Evolutionary conservation across 2,888 invertebrate species (phyloP).

Genomic region (Drosophila meridiana): DNA sequence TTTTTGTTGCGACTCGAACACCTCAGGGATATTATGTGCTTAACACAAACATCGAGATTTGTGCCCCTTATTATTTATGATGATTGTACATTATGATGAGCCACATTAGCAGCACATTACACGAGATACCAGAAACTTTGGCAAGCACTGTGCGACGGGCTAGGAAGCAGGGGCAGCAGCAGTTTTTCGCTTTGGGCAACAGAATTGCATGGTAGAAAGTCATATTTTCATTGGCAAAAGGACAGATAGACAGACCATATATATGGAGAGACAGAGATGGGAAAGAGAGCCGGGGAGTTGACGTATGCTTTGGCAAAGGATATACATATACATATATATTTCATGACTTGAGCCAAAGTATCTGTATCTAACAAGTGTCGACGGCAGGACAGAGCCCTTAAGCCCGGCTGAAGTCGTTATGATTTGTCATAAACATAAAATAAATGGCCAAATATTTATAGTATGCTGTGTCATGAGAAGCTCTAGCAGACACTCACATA

Average conservation of each 20-base stretch:
- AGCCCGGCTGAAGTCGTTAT: constrained; percentile 77
- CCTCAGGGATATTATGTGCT: constrained; percentile 29
- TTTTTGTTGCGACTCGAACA: constrained; percentile 27
- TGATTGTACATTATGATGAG: constrained; percentile 74
- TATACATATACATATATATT: constrained; percentile 44
- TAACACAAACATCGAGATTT: constrained; percentile 41
- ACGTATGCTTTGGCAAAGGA: constrained; percentile 53
- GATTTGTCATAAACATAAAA: constrained; percentile 81
- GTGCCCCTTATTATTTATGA: constrained; percentile 68
- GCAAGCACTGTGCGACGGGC: constrained; percentile 27
- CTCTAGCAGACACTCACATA: constrained; percentile 17
- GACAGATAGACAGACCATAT: constrained; percentile 7
- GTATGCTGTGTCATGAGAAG: constrained; percentile 64
- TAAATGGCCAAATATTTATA: constrained; percentile 81
- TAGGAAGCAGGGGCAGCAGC: constrained; percentile 3
- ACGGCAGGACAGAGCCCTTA: constrained; percentile 69
- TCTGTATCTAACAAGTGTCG: constrained; percentile 75
- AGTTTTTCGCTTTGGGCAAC: constrained; percentile 20
- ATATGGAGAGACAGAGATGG: neutral
- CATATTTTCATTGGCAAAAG: constrained; percentile 63
- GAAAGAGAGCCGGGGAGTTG: neutral
- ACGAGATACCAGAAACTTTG: constrained; percentile 42
- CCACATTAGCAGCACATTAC: constrained; percentile 71
- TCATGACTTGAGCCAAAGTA: constrained; percentile 56
- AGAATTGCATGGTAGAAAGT: constrained; percentile 65